phyloP scores from a whole-genome alignment of 2,797 vertebrate genomes.

The Bufotes viridis region DNA sequence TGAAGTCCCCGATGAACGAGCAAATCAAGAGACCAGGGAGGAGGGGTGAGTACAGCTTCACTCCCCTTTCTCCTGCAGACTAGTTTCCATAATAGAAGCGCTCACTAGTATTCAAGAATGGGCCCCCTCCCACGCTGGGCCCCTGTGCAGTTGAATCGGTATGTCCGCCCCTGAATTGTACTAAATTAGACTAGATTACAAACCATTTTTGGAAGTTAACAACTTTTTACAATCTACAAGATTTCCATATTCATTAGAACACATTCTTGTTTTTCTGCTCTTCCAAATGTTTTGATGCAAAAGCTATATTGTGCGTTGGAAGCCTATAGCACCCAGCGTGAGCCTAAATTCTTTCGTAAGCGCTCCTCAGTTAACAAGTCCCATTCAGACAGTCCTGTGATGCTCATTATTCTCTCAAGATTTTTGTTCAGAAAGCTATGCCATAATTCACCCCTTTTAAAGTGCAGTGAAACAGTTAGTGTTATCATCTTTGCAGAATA shows the following conservation, averaged over 20 bases:
- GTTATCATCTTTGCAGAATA: conserved; percentile 10
- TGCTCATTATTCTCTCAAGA: conserved; percentile 22
- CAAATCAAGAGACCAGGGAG: too few species aligned
- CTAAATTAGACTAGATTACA: not conserved
- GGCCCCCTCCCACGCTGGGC: too few species aligned
- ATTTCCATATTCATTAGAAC: not conserved
- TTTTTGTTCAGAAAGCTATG: not conserved
- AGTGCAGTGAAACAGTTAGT: not conserved
- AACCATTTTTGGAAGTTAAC: not conserved
- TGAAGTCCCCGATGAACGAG: too few species aligned
- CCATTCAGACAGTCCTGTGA: not conserved
- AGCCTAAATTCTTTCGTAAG: not conserved
- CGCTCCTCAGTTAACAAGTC: not conserved
- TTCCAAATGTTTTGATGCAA: not conserved
- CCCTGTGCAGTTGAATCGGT: too few species aligned
- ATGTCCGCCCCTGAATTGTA: not conserved
- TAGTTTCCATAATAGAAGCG: too few species aligned
- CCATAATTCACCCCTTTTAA: conserved; percentile 12
- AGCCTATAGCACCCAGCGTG: not conserved
- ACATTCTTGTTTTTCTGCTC: not conserved
- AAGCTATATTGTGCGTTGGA: not conserved
- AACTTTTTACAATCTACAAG: not conserved
- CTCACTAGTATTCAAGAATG: too few species aligned
- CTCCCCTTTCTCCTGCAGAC: too few species aligned
- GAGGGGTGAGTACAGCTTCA: too few species aligned